Conservation (phyloP, 1,140 invertebrate genomes). For the Heliconius eleuchia region DNA sequence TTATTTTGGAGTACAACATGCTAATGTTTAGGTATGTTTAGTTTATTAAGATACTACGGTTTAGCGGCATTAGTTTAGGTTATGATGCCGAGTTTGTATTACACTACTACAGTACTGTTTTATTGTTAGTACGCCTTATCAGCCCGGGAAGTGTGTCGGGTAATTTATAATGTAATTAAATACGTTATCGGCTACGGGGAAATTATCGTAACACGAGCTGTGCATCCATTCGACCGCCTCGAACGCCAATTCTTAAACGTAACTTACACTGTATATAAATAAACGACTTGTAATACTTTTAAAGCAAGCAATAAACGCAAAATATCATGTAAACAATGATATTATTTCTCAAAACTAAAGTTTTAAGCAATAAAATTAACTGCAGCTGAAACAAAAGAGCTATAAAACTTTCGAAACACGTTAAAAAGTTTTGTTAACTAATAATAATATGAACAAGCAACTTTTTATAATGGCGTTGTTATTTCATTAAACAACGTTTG, state of each 20-base stretch:
- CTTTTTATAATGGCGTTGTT: conserved; percentile 9
- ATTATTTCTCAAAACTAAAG: conserved; percentile 25
- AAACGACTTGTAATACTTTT: background rate
- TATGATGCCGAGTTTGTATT: conserved; percentile 3
- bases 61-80: conserved; percentile 9
- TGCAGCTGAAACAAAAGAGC: conserved; percentile 31
- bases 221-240: conserved; percentile 50
- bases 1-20: conserved; percentile 74
- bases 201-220: conserved; percentile 62
- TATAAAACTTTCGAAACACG: conserved; percentile 35
- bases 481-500: background rate
- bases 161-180: conserved; percentile 78
- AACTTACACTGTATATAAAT: background rate
- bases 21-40: conserved; percentile 77
- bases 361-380: conserved; percentile 14
- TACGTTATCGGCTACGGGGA: conserved; percentile 65
- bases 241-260: conserved; percentile 34
- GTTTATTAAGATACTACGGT: conserved; percentile 15
- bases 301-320: background rate
- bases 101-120: background rate
- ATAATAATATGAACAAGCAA: conserved; percentile 13
- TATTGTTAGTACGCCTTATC: conserved; percentile 8
- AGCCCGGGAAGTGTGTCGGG: conserved; percentile 66
- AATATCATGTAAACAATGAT: conserved; percentile 26
- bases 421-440: conserved; percentile 27